Evolutionary conservation across 2,797 vertebrate species (phyloP).

Genomic region (Falco peregrinus): DNA sequence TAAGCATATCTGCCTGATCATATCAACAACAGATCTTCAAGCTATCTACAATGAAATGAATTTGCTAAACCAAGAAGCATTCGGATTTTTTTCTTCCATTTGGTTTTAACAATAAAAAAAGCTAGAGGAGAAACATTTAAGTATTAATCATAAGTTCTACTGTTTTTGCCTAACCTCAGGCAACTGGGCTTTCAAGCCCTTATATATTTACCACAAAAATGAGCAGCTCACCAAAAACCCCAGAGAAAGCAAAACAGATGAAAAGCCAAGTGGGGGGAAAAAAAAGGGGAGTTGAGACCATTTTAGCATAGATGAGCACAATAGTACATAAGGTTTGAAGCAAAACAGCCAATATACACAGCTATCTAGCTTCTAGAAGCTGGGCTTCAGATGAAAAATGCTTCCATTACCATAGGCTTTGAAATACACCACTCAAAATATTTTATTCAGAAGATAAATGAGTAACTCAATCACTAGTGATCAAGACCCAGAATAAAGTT

Average conservation of each 20-base stretch:
- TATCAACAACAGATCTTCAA: not conserved
- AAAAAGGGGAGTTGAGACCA: not conserved
- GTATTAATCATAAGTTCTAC: not conserved
- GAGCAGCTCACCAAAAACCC: not conserved
- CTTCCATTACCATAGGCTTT: not conserved
- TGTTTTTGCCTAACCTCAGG: not conserved
- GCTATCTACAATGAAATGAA: not conserved
- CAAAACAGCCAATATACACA: not conserved
- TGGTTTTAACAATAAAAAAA: not conserved
- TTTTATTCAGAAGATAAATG: not conserved
- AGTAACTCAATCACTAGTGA: not conserved
- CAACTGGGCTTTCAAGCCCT: not conserved
- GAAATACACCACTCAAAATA: not conserved
- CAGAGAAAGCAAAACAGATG: not conserved
- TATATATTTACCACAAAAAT: not conserved
- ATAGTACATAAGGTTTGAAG: not conserved
- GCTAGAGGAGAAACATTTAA: not conserved
- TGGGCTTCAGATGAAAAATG: not conserved
- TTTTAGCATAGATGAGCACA: not conserved
- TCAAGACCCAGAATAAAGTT: not conserved
- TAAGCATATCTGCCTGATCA: rapidly evolving
- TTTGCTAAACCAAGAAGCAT: not conserved
- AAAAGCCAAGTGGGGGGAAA: not conserved
- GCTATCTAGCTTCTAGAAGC: not conserved
- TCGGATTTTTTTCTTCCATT: not conserved